Evolutionary conservation across 1,140 invertebrate species (phyloP).

Genomic region (Trichomalopsis sarcophagae): DNA sequence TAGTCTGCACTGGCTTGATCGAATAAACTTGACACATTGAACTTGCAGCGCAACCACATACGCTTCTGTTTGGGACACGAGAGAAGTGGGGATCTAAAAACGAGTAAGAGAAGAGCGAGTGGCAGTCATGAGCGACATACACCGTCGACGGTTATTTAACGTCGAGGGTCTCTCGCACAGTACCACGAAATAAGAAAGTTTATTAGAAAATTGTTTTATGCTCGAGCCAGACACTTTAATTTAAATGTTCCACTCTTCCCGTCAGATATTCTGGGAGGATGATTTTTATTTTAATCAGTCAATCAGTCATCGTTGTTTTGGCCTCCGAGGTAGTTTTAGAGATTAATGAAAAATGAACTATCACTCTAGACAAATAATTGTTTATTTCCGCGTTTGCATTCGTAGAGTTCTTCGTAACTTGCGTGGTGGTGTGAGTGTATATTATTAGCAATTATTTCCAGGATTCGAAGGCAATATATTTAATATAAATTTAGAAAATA

Average conservation of each 20-base stretch:
- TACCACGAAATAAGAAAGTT: conserved; percentile 39
- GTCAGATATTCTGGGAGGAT: neutral
- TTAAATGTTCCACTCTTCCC: neutral
- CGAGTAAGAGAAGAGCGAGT: conserved; percentile 9
- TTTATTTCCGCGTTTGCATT: too few relatives aligned
- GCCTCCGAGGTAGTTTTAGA: too few relatives aligned
- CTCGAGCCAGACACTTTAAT: neutral
- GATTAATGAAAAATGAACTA: too few relatives aligned
- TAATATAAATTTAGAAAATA: too few relatives aligned
- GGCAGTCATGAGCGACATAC: neutral
- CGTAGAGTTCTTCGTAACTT: too few relatives aligned
- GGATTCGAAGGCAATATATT: too few relatives aligned
- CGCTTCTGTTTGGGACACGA: neutral
- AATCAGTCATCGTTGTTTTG: neutral
- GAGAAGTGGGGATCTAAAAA: conserved; percentile 27
- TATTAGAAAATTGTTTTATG: conserved; percentile 48
- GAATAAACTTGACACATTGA: conserved; percentile 51
- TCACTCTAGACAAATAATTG: too few relatives aligned
- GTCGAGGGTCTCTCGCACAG: conserved; percentile 6
- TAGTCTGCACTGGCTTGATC: conserved; percentile 21
- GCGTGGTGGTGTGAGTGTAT: too few relatives aligned
- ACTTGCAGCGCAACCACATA: conserved; percentile 30
- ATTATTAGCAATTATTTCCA: too few relatives aligned
- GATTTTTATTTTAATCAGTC: neutral
- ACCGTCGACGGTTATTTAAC: conserved; percentile 31